phyloP scores from a whole-genome alignment of 2,888 invertebrate species.

The Tetramorium bicarinatum region DNA sequence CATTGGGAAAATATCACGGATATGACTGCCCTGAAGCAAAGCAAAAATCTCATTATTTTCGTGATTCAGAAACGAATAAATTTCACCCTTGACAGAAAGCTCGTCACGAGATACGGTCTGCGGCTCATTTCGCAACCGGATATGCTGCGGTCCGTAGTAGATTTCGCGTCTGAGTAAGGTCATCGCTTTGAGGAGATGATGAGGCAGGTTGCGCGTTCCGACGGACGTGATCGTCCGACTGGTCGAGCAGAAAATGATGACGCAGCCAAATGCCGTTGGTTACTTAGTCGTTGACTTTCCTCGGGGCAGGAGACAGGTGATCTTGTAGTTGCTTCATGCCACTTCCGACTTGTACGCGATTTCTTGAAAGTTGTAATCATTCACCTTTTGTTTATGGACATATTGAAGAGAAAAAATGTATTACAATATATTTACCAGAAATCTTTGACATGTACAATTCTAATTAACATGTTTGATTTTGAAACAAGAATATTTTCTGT shows the following conservation, averaged over 20 bases:
- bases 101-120: conserved; percentile 71
- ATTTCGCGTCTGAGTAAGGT: conserved; percentile 58
- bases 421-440: not conserved
- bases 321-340: conserved; percentile 53
- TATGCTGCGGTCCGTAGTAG: conserved; percentile 69
- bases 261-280: conserved; percentile 62
- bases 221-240: conserved; percentile 71
- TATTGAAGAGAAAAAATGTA: not conserved
- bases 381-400: not conserved
- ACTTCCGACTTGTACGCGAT: not conserved
- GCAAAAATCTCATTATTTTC: conserved; percentile 71
- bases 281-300: conserved; percentile 77
- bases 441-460: not conserved
- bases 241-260: conserved; percentile 72
- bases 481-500: not conserved
- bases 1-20: not conserved
- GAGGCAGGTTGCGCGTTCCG: conserved; percentile 70
- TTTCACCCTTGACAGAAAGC: conserved; percentile 65
- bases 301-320: conserved; percentile 72
- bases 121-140: conserved; percentile 67
- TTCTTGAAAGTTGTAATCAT: not conserved
- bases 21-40: conserved; percentile 20
- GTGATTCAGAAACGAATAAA: conserved; percentile 75
- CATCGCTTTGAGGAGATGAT: conserved; percentile 68
- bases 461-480: not conserved